A percentile compares a stretch with the other conserved stretches of the same genome.
These are phyloP conservation scores for Scaptodrosophila latifasciaeformis DNA, from an alignment of 2,888 invertebrate genomes.

Conservation along the genomic window DNA sequence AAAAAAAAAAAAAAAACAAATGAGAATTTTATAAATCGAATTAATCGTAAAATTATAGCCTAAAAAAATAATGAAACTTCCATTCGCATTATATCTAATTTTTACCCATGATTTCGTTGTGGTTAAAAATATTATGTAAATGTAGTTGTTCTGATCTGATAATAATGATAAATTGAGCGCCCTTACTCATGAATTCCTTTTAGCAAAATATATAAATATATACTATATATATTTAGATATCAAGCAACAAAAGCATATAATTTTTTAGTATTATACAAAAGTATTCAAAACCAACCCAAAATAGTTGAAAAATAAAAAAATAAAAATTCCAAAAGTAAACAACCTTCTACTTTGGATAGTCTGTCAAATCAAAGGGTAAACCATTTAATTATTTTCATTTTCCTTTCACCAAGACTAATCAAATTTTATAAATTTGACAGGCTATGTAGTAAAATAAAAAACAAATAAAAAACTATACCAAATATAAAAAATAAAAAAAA, in stretches of 20 bases:
- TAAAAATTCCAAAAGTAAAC: no score
- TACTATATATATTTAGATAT: conserved; percentile 15
- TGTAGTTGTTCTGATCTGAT: no score
- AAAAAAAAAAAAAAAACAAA: conserved; percentile 17
- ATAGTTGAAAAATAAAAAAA: conserved; percentile 28
- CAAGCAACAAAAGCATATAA: conserved; percentile 54
- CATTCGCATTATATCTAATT: conserved; percentile 39
- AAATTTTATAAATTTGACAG: no score
- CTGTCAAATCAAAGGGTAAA: no score
- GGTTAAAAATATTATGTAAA: conserved; percentile 18
- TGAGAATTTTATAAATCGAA: conserved; percentile 45
- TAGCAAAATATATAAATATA: conserved; percentile 71
- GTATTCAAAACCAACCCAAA: conserved; percentile 41
- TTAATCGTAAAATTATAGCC: conserved; percentile 53
- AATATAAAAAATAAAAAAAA: conserved; percentile 40
- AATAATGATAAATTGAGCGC: conserved; percentile 58
- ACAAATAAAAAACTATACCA: conserved; percentile 36
- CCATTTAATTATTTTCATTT: no score
- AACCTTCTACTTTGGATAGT: no score
- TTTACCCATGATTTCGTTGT: no score
- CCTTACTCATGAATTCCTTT: conserved; percentile 72
- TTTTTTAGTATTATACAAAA: conserved; percentile 66
- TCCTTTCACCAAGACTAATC: no score
- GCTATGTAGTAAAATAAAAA: no score
- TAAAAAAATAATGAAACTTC: conserved; percentile 53